Evolutionary conservation across 1,140 invertebrate species (phyloP), one percentile per base, ranked within the genome.

Genomic region (Dinoponera quadriceps): DNA sequence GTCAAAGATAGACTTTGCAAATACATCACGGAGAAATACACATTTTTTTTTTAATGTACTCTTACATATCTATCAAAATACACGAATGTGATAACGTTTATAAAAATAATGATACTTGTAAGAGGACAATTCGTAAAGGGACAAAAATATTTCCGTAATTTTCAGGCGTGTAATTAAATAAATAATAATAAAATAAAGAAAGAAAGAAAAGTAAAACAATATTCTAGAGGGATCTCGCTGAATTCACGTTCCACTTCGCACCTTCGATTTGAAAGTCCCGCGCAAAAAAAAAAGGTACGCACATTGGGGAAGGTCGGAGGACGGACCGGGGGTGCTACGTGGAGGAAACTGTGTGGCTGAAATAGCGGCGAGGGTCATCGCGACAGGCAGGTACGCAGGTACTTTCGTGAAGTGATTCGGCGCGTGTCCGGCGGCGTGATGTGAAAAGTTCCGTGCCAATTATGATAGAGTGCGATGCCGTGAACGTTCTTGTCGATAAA

Each of bases 381-480:
- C 22, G 11, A n/a, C n/a, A n/a, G n/a, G n/a, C 13, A 22, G 11
- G 5, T 59, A 14, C 22, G 7, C 38, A 59, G 22, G 22, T 22
- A 59, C 22, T 44, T 78, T 44, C 20, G 60, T n/a, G 44, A 22
- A 44, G 55, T 18, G 33, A 44, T 59, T 49, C 55, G 44, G 33
- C 38, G 25, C 38, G 22, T 44, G 18, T 80, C 63, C 44, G 29
- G 44, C 11, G n/a, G 33, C 20, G 54, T 27, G 71, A 38, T 48
- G 33, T 57, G 72, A 83, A 22, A 74, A 72, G 57, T 25, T 82
- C 78, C 78, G 78, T 73, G 78, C 55, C 49, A 51, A 62, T 82
- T 82, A 62, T 62, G 55, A 62, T 38, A 13, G 25, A 25, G 55
- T 38, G 63, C 25, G 68, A 38, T 22, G 33, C 66, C 55, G 78